Evolutionary conservation across 2,797 vertebrate species (phyloP).

Genomic region (Chrysocyon brachyurus): DNA sequence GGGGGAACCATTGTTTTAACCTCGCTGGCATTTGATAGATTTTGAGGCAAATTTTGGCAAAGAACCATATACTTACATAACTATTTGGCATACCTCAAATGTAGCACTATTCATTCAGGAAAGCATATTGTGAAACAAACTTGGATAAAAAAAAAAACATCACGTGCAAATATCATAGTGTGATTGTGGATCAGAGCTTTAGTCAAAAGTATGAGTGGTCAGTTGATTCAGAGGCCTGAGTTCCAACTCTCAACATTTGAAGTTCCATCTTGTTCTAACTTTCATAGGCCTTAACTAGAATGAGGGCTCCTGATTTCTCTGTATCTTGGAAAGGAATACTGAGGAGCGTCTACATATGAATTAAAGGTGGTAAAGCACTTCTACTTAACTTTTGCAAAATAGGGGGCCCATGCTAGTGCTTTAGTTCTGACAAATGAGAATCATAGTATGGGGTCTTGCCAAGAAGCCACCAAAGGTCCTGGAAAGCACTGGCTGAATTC

Average conservation of each 20-base stretch:
- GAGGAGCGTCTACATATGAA: neutral
- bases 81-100: neutral
- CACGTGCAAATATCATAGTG: neutral
- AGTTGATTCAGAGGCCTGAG: neutral
- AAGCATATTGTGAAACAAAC: constrained; percentile 30
- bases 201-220: neutral
- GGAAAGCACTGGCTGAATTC: neutral
- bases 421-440: neutral
- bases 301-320: neutral
- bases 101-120: neutral
- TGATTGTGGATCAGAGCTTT: neutral
- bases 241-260: neutral
- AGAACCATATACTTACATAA: constrained; percentile 12
- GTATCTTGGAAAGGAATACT: neutral
- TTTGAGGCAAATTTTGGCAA: constrained; percentile 21
- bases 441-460: neutral
- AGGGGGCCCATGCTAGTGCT: neutral
- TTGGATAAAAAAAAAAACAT: neutral
- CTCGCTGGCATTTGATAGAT: neutral
- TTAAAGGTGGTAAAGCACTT: neutral
- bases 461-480: neutral
- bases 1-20: neutral
- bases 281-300: neutral
- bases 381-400: neutral
- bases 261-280: neutral